A percentile compares a stretch with the other conserved stretches of the same genome.
These are phyloP conservation scores for Subanguina moxae DNA, from an alignment of 1,140 invertebrate species.

Conservation along the genomic window DNA sequence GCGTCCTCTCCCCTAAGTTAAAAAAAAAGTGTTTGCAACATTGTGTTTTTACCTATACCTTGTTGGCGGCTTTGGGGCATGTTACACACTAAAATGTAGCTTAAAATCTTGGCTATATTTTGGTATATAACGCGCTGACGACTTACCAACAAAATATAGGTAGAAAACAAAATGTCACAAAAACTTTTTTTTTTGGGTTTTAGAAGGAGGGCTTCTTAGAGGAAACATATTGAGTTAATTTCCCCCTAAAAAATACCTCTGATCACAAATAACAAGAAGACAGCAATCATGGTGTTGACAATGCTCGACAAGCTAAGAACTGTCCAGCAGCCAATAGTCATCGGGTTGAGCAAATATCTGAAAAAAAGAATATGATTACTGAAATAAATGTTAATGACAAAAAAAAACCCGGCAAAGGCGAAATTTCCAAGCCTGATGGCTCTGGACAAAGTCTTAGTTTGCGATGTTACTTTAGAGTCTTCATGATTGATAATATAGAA, in stretches of 20 bases:
- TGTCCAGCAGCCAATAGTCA: conserved; percentile 81
- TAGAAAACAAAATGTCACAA: too few relatives aligned
- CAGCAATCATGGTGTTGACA: conserved; percentile 75
- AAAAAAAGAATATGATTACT: conserved; percentile 58
- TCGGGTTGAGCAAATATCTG: conserved; percentile 87
- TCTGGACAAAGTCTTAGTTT: neutral
- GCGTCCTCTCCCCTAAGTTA: too few relatives aligned
- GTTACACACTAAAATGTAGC: too few relatives aligned
- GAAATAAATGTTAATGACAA: conserved; percentile 2
- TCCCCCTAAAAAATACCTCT: conserved; percentile 62
- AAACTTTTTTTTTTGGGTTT: too few relatives aligned
- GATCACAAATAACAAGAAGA: conserved; percentile 68
- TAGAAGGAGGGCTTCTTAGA: too few relatives aligned
- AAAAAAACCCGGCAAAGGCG: conserved; percentile 8
- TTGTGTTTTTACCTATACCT: too few relatives aligned
- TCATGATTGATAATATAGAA: neutral
- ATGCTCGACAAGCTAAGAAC: conserved; percentile 84
- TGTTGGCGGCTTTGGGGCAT: too few relatives aligned
- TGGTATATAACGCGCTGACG: too few relatives aligned
- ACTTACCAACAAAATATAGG: too few relatives aligned
- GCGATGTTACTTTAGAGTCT: too few relatives aligned
- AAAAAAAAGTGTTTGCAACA: too few relatives aligned
- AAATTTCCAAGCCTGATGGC: neutral
- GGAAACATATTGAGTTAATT: neutral
- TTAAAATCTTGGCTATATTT: too few relatives aligned